Evolutionary conservation across 2,113 vertebrate species (phyloP).

Genomic region (Syrmaticus mikado): DNA sequence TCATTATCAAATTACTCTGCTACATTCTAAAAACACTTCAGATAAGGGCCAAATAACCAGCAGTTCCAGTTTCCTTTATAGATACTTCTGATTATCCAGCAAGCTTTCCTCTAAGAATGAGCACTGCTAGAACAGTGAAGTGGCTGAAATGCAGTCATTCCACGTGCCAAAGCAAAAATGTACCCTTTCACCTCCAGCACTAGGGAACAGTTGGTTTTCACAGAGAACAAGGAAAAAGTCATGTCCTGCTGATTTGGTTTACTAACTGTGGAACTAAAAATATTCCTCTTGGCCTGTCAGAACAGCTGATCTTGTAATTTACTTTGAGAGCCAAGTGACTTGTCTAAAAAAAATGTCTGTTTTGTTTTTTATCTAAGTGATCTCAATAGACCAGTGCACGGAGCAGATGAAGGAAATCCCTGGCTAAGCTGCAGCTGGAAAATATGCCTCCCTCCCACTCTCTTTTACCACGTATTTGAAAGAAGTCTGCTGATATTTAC

Average conservation of each 20-base stretch:
- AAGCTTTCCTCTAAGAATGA: not conserved
- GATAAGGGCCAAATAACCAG: not conserved
- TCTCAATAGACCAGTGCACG: not conserved
- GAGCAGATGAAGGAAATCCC: not conserved
- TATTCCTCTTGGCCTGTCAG: conserved; percentile 13
- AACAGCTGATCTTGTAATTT: conserved; percentile 40
- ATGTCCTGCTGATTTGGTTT: conserved; percentile 41
- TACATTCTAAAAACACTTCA: not conserved
- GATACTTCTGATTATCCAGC: not conserved
- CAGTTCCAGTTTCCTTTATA: not conserved
- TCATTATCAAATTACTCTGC: conserved; percentile 23
- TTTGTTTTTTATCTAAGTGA: not conserved
- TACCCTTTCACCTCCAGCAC: conserved; percentile 27
- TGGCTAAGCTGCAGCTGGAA: not conserved
- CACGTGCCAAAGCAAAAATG: conserved; percentile 12
- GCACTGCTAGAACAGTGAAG: not conserved
- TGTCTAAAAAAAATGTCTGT: not conserved
- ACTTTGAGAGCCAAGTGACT: not conserved
- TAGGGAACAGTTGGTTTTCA: conserved; percentile 1
- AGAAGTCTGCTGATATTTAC: not conserved
- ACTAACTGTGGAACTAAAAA: conserved; percentile 41
- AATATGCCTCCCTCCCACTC: not conserved
- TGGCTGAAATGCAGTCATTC: conserved; percentile 5
- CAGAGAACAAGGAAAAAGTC: not conserved
- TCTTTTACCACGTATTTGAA: not conserved